Evolutionary conservation across 2,797 vertebrate species (phyloP).

Genomic region (Morus bassanus): DNA sequence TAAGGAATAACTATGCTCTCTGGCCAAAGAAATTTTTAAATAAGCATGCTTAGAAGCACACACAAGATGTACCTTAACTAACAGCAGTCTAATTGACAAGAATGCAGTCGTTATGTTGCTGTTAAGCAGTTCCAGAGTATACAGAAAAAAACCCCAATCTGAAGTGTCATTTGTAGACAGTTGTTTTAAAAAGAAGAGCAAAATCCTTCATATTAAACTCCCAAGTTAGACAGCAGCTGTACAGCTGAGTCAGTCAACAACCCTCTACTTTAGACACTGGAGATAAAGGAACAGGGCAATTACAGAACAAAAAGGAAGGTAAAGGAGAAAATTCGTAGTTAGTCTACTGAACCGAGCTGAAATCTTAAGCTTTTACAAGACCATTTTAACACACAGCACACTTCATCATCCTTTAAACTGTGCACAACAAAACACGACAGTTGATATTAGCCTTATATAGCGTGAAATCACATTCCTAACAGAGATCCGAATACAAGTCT

Average conservation of each 20-base stretch:
- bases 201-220: background rate
- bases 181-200: background rate
- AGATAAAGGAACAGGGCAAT: background rate
- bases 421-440: background rate
- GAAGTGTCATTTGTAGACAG: background rate
- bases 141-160: background rate
- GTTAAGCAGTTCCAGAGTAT: background rate
- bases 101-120: background rate
- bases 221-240: background rate
- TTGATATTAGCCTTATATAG: background rate
- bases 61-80: background rate
- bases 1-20: background rate
- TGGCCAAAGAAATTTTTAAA: background rate
- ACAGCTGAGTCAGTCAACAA: background rate
- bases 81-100: background rate
- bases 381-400: background rate
- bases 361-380: background rate
- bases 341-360: background rate
- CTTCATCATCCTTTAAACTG: background rate
- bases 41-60: background rate
- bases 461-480: background rate
- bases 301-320: background rate
- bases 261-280: background rate
- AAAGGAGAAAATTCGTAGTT: background rate
- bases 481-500: background rate